Percentiles rank a stretch among this genome's conserved stretches.
Conservation (phyloP, 2,797 vertebrate genomes). For the Esox lucius region DNA sequence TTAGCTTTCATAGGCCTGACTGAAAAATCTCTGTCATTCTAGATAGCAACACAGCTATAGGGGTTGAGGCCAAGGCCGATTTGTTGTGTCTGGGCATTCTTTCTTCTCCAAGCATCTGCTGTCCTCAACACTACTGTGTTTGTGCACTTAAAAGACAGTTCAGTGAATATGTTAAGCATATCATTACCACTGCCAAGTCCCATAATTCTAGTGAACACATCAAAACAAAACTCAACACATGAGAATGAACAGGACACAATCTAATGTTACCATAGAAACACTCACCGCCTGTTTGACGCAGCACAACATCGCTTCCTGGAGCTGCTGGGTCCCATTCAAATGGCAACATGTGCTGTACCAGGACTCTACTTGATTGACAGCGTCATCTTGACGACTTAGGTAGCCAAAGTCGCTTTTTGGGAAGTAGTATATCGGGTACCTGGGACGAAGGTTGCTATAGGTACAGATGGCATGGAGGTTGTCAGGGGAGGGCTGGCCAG, state of each 20-base stretch:
- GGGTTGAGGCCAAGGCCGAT: slow-evolving; percentile 41
- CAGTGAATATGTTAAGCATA: background rate
- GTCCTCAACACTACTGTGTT: background rate
- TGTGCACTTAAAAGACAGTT: background rate
- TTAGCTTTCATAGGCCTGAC: slow-evolving; percentile 8
- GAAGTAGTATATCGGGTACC: slow-evolving; percentile 61
- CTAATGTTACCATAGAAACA: slow-evolving; percentile 19
- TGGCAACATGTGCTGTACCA: slow-evolving; percentile 70
- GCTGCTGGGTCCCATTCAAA: slow-evolving; percentile 40
- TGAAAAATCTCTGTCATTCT: slow-evolving; percentile 7
- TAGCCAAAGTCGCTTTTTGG: slow-evolving; percentile 47
- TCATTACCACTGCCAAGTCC: too few relatives aligned
- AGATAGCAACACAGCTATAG: slow-evolving; percentile 9
- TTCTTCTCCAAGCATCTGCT: background rate
- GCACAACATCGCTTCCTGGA: slow-evolving; percentile 57
- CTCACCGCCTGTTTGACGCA: slow-evolving; percentile 74
- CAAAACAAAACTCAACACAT: slow-evolving; percentile 7
- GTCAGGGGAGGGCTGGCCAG: slow-evolving; percentile 48
- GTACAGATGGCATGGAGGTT: slow-evolving; percentile 71
- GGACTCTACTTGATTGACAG: slow-evolving; percentile 69
- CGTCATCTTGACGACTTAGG: slow-evolving; percentile 36
- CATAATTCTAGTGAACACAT: background rate
- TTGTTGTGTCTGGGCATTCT: slow-evolving; percentile 36
- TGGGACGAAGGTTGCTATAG: slow-evolving; percentile 58
- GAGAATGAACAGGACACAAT: background rate